Conservation (phyloP, 2,888 invertebrate genomes). For the Atethmia centrago region DNA sequence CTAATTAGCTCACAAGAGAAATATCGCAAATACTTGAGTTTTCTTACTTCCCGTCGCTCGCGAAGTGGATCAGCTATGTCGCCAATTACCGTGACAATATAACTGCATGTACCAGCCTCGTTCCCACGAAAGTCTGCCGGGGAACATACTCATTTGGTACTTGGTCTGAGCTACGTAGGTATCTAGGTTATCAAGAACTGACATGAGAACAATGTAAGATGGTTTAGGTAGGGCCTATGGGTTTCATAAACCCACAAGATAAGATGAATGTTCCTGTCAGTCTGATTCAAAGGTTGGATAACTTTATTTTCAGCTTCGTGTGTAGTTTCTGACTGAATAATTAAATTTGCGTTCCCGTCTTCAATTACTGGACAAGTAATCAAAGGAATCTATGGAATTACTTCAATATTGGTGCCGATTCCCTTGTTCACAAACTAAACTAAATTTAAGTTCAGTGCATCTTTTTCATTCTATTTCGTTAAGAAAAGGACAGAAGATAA, state of each 20-base stretch:
- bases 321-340: background rate
- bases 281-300: background rate
- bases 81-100: constrained; percentile 47
- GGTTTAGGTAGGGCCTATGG: no score
- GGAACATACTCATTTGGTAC: constrained; percentile 17
- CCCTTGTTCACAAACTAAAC: no score
- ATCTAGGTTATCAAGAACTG: constrained; percentile 5
- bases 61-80: constrained; percentile 44
- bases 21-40: constrained; percentile 1
- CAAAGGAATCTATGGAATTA: no score
- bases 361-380: no score
- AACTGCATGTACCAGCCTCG: constrained; percentile 20
- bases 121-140: constrained; percentile 37
- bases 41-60: constrained; percentile 3
- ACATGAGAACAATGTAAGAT: background rate
- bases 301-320: background rate
- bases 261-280: background rate
- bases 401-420: no score
- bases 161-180: constrained; percentile 10
- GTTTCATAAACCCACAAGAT: background rate
- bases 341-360: no score
- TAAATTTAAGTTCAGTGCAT: no score
- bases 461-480: no score
- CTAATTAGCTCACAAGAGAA: constrained; percentile 19
- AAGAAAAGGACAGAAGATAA: no score